Base-by-base conservation (phyloP, 2,797 vertebrate genomes). In the Pseudocheirus occidentalis region DNA sequence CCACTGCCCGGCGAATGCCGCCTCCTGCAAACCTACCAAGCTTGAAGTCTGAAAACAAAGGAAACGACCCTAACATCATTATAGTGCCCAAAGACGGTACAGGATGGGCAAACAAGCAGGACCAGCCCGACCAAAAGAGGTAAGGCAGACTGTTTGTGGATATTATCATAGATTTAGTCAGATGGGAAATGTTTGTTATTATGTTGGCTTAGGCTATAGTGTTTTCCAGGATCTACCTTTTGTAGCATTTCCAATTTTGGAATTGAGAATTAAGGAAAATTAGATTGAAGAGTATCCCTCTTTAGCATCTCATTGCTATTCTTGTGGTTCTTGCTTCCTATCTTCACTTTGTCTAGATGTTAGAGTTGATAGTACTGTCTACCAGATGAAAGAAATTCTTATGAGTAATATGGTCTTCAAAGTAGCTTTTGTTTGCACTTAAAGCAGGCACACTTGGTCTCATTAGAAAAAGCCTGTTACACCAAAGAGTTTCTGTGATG, bases 71-170 rank as follows among this genome's bases (percentile, higher is more conserved):
- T 98, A 99, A 99, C 99, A 99, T 99, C 99, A 99, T 99, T 98
- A 99, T 99, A 98, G 99, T 99, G 98, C 99, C 99, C 98, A 99
- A 99, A 99, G 99, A 99, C 99, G 99, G 99, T 98, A 99, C 99
- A 99, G 99, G 99, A 99, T 99, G 99, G 99, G 99, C 99, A 98
- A 99, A 99, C 99, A 99, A 99, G 99, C 99, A 99, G 99, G 99
- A 99, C 98, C 99, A 99, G 98, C 99, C 99, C 99, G 99, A 99
- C 99, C 99, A 99, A 99, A 99, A 99, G 99, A 99, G 99, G 99
- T 99, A 96, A 96, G 92, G 90, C 56, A 3, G 50, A 87, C 18
- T 46, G 6, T 18, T 66, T 29, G 90, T 92, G 52, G 5, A 59
- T 62, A 18, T 89, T 91, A 28, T 0, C 13, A 5, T 91, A 50